Evolutionary conservation across 2,113 vertebrate genomes (phyloP), one percentile per base, ranked within the genome.

Genomic region (Nothobranchius kuhntae): DNA sequence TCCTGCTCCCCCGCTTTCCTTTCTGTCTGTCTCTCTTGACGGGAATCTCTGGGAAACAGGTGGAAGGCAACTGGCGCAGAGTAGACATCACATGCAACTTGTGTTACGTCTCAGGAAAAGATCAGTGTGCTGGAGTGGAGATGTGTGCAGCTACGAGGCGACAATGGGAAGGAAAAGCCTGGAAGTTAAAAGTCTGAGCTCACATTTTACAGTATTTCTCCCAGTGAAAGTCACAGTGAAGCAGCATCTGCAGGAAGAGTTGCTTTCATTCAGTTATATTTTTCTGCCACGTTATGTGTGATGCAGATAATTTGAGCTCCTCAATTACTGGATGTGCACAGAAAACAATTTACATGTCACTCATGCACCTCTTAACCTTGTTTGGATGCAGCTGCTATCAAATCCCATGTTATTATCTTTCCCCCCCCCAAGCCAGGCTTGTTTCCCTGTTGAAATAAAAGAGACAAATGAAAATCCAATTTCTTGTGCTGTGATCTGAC

Each of bases 31-130:
- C 81, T 81, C 61, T 72, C 73, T 66, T 69, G 70, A 83, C 57
- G 52, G 82, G 65, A 61, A 61, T 74, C 30, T 14, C 17, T 48
- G 65, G 61, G 78, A 67, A 85, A 82, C 87, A 87, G 87, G 83
- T 90, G 78, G 86, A 83, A 48, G 78, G 66, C 71, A 53, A 44
- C 71, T 81, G 60, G 38, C 63, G 26, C 71, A 45, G 65, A 79
- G 42, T 78, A 71, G 40, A 79, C 81, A 80, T 84, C 61, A 72
- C 44, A 57, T 53, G 24, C 59, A 75, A 30, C 68, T 50, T 59
- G 68, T 70, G 65, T 71, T 81, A 48, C 17, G 66, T 81, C 75
- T 78, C 69, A 14, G 82, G 64, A 65, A 84, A 73, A 80, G 76
- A 83, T 85, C 84, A 85, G 15, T 73, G 78, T 53, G 61, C 59